phyloP scores from a whole-genome alignment of 1,140 invertebrate genomes.

The Drosophila virilis region DNA sequence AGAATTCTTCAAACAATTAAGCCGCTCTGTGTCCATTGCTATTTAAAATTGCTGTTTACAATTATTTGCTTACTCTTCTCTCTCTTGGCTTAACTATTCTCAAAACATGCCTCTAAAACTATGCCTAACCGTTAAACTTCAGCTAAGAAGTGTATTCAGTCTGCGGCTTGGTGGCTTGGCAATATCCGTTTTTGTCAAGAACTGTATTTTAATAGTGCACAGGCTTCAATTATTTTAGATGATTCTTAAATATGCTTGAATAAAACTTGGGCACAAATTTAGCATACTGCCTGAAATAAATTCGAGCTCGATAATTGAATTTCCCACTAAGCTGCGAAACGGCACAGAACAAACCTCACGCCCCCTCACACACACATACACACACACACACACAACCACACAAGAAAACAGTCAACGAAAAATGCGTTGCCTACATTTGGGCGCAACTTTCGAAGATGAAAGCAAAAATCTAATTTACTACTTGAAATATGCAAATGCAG shows the following conservation, averaged over 20 bases:
- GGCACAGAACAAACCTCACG: neutral
- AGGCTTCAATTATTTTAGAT: neutral
- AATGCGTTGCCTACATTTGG: slow-evolving; percentile 39
- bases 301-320: neutral
- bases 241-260: neutral
- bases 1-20: too few relatives aligned
- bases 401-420: slow-evolving; percentile 1
- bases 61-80: too few relatives aligned
- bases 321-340: neutral
- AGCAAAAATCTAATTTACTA: slow-evolving; percentile 54
- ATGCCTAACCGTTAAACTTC: too few relatives aligned
- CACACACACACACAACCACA: too few relatives aligned
- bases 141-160: too few relatives aligned
- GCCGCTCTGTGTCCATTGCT: too few relatives aligned
- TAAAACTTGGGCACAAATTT: neutral
- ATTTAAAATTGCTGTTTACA: too few relatives aligned
- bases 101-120: too few relatives aligned
- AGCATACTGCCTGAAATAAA: neutral
- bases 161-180: too few relatives aligned
- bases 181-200: too few relatives aligned
- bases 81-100: too few relatives aligned
- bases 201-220: too few relatives aligned
- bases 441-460: slow-evolving; percentile 34
- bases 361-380: neutral
- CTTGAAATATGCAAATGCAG: slow-evolving; percentile 50